Evolutionary conservation across 2,113 vertebrate species (phyloP).

Genomic region (Maccullochella peelii): DNA sequence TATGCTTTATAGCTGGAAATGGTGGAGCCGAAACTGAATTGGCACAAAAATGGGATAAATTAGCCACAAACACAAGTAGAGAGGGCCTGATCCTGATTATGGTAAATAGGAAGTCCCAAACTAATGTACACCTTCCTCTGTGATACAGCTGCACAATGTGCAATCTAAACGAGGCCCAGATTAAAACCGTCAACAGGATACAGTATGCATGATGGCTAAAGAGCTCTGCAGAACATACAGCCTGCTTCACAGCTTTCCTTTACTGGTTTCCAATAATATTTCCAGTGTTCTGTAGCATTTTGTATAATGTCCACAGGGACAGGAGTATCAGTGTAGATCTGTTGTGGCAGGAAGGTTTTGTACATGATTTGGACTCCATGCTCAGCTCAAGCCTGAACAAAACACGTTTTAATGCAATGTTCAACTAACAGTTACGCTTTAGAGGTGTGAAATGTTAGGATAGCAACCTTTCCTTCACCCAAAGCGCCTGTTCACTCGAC

Average conservation of each 20-base stretch:
- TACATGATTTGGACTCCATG: too few species aligned
- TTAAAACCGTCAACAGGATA: not conserved
- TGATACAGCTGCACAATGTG: not conserved
- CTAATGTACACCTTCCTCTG: not conserved
- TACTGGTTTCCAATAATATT: not conserved
- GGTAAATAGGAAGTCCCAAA: not conserved
- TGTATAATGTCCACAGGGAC: not conserved
- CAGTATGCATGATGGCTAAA: not conserved
- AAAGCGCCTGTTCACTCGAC: not conserved
- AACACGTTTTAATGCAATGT: not conserved
- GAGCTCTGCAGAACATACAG: not conserved
- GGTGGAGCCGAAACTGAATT: not conserved
- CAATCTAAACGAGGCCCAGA: not conserved
- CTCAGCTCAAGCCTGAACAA: not conserved
- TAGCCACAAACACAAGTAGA: not conserved
- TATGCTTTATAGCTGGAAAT: not conserved
- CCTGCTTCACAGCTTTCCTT: not conserved
- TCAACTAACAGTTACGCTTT: not conserved
- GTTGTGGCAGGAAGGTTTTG: not conserved
- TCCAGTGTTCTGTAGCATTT: not conserved
- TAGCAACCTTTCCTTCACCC: not conserved
- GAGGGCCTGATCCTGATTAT: not conserved
- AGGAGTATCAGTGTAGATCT: not conserved
- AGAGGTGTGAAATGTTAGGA: not conserved
- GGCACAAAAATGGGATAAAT: not conserved